A percentile compares a stretch with the other conserved stretches of the same genome.
Evolutionary conservation across 1,140 invertebrate genomes (phyloP).

Genomic region (Drosophila ironensis): DNA sequence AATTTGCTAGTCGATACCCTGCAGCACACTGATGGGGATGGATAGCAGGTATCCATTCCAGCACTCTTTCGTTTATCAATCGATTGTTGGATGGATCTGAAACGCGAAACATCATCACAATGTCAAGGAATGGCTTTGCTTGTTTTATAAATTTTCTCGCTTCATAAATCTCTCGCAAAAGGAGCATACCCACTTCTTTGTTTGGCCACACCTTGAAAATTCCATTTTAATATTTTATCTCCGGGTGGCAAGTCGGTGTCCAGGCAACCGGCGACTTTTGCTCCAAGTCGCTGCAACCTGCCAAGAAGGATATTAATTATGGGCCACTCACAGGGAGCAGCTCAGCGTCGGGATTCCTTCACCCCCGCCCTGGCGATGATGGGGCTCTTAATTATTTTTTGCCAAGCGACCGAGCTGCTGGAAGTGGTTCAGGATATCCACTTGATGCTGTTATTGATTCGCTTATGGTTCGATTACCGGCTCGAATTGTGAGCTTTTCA

Average conservation of each 20-base stretch:
- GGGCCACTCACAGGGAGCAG: constrained; percentile 49
- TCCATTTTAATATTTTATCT: constrained; percentile 19
- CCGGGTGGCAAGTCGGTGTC: constrained; percentile 51
- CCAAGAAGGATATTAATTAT: constrained; percentile 66
- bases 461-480: constrained; percentile 27
- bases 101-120: no score
- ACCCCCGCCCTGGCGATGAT: constrained; percentile 19
- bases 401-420: constrained; percentile 7
- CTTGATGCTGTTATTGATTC: constrained; percentile 42
- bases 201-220: not conserved
- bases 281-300: constrained; percentile 15
- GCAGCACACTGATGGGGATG: not conserved
- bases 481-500: constrained; percentile 11
- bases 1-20: constrained; percentile 8
- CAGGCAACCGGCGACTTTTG: constrained; percentile 38
- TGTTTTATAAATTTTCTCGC: not conserved
- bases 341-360: constrained; percentile 15
- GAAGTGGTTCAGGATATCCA: constrained; percentile 16
- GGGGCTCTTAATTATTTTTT: constrained; percentile 51
- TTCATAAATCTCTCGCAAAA: not conserved
- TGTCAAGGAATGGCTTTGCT: no score
- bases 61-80: no score
- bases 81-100: no score
- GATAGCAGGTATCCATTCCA: no score
- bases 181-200: not conserved